Percentiles rank a stretch among this genome's conserved stretches.
phyloP scores from a whole-genome alignment of 2,113 vertebrate genomes.

The Paradisaea rubra region DNA sequence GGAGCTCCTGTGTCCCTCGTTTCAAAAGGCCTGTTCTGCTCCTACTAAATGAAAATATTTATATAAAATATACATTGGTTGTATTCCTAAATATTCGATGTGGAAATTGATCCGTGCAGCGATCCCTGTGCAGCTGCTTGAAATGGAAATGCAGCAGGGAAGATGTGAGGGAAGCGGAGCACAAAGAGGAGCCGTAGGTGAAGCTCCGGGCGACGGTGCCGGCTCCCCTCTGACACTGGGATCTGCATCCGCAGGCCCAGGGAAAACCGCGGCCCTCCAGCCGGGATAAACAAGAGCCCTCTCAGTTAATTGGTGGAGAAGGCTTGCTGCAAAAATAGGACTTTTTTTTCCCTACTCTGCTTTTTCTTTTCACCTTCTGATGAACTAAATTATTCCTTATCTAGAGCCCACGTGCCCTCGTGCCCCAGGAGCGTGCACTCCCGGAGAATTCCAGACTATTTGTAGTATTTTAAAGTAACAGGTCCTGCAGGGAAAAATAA shows the following conservation, averaged over 20 bases:
- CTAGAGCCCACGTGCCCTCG: background rate
- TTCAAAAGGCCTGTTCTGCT: background rate
- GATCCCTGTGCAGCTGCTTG: background rate
- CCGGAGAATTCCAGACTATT: background rate
- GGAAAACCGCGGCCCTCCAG: background rate
- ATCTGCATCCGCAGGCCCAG: background rate
- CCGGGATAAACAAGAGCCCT: background rate
- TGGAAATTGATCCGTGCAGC: background rate
- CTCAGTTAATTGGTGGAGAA: background rate
- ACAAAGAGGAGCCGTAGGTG: background rate
- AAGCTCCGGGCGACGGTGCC: conserved; percentile 1
- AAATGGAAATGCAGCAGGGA: conserved; percentile 29
- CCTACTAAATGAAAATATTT: background rate
- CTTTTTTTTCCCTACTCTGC: background rate
- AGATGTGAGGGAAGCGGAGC: conserved; percentile 10
- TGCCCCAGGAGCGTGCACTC: background rate
- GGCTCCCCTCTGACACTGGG: background rate
- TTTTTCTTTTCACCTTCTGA: background rate
- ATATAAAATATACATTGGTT: background rate
- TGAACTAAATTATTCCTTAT: background rate
- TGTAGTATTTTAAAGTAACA: background rate
- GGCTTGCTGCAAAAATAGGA: background rate
- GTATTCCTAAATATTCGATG: background rate
- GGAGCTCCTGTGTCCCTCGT: background rate
- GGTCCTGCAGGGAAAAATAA: background rate